These are phyloP conservation scores for Alexandromys fortis DNA, from an alignment of 2,113 vertebrate genomes.

Conservation along the genomic window DNA sequence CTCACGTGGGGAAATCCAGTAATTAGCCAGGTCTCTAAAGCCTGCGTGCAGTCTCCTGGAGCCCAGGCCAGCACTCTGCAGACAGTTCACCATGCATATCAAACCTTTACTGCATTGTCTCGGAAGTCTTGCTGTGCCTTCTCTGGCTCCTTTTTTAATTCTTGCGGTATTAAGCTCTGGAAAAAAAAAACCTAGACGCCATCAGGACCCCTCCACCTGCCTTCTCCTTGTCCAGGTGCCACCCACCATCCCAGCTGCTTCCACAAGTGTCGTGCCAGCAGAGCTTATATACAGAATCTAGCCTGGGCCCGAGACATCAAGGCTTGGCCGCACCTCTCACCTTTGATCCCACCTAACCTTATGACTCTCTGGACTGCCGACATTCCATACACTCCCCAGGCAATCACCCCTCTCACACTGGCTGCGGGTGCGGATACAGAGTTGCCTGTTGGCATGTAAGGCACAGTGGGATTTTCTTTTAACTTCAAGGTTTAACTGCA, in stretches of 20 bases:
- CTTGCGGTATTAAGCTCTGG: background rate
- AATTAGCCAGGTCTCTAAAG: background rate
- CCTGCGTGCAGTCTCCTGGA: background rate
- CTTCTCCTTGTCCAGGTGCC: background rate
- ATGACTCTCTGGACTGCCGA: background rate
- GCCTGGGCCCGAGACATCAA: background rate
- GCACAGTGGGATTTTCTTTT: background rate
- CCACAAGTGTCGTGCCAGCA: background rate
- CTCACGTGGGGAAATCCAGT: background rate
- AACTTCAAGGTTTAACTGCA: conserved; percentile 6
- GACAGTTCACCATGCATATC: background rate
- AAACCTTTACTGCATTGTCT: background rate
- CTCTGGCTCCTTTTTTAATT: background rate
- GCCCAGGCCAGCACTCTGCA: background rate
- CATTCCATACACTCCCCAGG: background rate
- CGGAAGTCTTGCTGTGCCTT: background rate
- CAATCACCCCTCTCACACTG: background rate
- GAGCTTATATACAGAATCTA: background rate
- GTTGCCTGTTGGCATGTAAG: background rate
- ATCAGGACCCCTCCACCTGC: background rate
- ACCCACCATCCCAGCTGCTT: background rate
- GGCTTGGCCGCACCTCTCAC: background rate
- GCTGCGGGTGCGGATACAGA: background rate
- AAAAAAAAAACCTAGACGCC: background rate
- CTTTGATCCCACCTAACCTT: background rate